Percentiles rank a stretch among this genome's conserved stretches.
Evolutionary conservation across 2,888 invertebrate genomes (phyloP).

Genomic region (Nephrotoma guestfalica): DNA sequence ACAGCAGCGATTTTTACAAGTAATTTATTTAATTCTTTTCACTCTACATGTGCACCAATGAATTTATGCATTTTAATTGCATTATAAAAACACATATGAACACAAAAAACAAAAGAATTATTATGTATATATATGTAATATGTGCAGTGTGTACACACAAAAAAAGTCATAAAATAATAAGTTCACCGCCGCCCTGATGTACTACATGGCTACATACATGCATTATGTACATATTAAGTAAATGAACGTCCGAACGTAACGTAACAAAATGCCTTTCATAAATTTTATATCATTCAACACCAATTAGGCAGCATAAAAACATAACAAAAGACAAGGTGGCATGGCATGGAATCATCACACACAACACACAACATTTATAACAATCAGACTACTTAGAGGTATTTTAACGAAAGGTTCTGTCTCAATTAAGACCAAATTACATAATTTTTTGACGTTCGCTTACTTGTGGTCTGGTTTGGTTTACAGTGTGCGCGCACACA

Average conservation of each 20-base stretch:
- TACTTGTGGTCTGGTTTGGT: not conserved
- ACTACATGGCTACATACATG: not conserved
- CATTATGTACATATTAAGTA: not conserved
- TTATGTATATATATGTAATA: not conserved
- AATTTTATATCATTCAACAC: slow-evolving; percentile 1
- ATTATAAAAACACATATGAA: not conserved
- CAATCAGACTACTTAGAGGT: not conserved
- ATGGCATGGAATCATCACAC: not conserved
- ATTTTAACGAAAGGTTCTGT: not conserved
- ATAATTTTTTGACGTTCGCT: not conserved
- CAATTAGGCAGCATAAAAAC: not conserved
- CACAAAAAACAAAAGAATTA: not conserved
- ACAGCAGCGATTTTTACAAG: not conserved
- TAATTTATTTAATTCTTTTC: not conserved
- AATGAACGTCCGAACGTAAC: not conserved
- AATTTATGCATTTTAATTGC: not conserved
- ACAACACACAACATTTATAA: not conserved
- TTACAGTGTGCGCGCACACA: not conserved
- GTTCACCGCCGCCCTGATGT: not conserved
- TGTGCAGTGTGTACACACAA: not conserved
- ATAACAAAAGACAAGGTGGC: not conserved
- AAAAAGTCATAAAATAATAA: not conserved
- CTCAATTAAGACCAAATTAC: not conserved
- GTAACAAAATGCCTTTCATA: not conserved
- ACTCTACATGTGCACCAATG: not conserved